Conservation (phyloP, 2,888 invertebrate species). For the Oscheius sp. region DNA sequence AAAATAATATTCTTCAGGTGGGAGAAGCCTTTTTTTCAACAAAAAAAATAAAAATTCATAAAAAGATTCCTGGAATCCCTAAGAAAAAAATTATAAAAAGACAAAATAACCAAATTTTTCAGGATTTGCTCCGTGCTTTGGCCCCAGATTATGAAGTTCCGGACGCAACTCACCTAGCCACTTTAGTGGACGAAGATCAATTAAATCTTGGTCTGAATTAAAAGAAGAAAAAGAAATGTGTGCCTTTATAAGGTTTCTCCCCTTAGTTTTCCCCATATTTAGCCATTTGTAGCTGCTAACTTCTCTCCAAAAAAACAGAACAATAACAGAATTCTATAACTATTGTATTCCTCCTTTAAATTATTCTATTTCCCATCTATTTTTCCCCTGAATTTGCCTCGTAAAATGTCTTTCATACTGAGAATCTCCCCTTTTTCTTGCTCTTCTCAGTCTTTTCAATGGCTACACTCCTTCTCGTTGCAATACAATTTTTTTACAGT, state of each 20-base stretch:
- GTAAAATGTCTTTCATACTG: conserved; percentile 22
- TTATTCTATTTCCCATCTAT: background rate
- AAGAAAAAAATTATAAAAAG: too few species aligned
- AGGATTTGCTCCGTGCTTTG: conserved; percentile 55
- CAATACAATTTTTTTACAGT: too few species aligned
- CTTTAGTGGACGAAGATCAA: conserved; percentile 39
- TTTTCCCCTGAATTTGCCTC: background rate
- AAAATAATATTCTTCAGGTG: background rate
- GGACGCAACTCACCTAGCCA: conserved; percentile 43
- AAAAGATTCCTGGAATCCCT: background rate
- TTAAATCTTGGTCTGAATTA: conserved; percentile 12
- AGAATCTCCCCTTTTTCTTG: conserved; percentile 13
- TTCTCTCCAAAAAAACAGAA: background rate
- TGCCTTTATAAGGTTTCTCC: background rate
- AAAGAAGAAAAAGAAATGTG: background rate
- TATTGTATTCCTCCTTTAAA: conserved; percentile 9
- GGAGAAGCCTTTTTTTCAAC: background rate
- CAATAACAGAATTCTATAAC: background rate
- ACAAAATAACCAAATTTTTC: too few species aligned
- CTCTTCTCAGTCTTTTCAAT: background rate
- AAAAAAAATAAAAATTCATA: background rate
- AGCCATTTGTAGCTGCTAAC: conserved; percentile 1
- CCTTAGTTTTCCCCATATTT: background rate
- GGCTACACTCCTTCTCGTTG: background rate
- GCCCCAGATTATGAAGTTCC: conserved; percentile 63